These are phyloP conservation scores for Acleris literana DNA, from an alignment of 2,888 invertebrate species.

Conservation along the genomic window DNA sequence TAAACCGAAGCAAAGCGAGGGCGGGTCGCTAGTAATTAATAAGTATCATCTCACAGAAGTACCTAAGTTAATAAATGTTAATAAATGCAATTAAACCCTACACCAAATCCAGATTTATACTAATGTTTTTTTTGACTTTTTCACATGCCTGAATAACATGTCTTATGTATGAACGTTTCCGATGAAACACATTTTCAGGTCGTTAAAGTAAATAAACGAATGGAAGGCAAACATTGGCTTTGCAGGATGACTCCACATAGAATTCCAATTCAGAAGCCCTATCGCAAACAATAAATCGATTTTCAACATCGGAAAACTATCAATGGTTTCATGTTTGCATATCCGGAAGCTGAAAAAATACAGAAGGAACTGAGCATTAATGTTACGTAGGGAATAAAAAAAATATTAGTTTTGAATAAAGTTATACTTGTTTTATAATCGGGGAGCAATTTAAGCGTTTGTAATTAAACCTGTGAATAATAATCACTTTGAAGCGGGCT, in stretches of 20 bases:
- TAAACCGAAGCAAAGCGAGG: no score
- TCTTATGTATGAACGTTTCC: conserved; percentile 15
- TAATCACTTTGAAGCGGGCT: conserved; percentile 57
- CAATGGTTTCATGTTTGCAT: conserved; percentile 21
- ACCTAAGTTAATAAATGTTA: no score
- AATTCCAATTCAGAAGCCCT: conserved; percentile 25
- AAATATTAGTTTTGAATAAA: no score
- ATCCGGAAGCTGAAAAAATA: not conserved
- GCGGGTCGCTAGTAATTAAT: no score
- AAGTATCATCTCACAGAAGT: not conserved
- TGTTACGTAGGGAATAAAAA: no score
- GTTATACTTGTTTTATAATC: not conserved
- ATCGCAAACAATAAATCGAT: conserved; percentile 55
- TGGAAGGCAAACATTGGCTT: conserved; percentile 28
- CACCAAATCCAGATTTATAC: no score
- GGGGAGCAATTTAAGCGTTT: not conserved
- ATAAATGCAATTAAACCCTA: no score
- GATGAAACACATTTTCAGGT: conserved; percentile 14
- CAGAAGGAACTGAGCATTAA: not conserved
- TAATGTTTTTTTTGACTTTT: not conserved
- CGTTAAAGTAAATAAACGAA: conserved; percentile 24
- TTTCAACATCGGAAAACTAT: conserved; percentile 40
- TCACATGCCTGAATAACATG: conserved; percentile 5
- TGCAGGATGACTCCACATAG: conserved; percentile 29
- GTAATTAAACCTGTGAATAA: conserved; percentile 40